These are phyloP conservation scores for Rhipidura dahli DNA, from an alignment of 2,113 vertebrate genomes.

Conservation along the genomic window DNA sequence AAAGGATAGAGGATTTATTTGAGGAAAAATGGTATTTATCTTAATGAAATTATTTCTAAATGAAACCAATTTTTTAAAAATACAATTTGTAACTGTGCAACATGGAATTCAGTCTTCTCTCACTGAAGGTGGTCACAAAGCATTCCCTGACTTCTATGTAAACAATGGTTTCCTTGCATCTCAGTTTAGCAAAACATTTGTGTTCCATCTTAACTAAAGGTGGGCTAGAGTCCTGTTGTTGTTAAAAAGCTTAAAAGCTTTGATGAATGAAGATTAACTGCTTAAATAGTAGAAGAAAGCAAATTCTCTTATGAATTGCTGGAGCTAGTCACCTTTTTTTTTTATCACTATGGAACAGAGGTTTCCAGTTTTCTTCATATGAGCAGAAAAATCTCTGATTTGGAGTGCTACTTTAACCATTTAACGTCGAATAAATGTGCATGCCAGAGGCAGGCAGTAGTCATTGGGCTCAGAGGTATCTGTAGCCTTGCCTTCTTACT, in stretches of 20 bases:
- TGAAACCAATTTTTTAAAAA: not conserved
- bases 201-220: not conserved
- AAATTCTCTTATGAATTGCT: not conserved
- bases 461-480: not conserved
- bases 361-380: not conserved
- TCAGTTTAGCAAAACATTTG: not conserved
- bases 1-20: not conserved
- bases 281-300: not conserved
- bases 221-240: not conserved
- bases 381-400: not conserved
- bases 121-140: not conserved
- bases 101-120: not conserved
- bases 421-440: not conserved
- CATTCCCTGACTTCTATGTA: not conserved
- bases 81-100: not conserved
- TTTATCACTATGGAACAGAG: not conserved
- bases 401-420: not conserved
- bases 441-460: not conserved
- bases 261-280: not conserved
- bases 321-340: not conserved
- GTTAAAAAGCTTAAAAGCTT: not conserved
- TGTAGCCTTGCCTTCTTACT: not conserved
- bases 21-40: not conserved
- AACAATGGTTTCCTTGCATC: not conserved
- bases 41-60: not conserved